Evolutionary conservation across 2,797 vertebrate genomes (phyloP), one percentile per base, ranked within the genome.

Genomic region (Scarus forsteni): DNA sequence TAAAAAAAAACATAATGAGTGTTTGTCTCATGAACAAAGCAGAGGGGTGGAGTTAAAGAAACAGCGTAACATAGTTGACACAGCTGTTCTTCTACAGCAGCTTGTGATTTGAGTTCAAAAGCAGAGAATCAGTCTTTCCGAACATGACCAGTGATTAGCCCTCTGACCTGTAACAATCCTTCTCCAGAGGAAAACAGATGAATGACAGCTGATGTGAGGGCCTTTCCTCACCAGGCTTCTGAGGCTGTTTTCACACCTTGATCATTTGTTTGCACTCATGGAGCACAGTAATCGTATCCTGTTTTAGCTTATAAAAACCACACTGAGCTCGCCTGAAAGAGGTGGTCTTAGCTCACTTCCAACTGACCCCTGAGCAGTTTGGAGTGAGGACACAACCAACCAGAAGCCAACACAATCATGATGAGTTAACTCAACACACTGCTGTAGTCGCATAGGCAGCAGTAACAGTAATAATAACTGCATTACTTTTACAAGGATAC

Each of bases 81-180:
- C 89, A 91, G 86, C 84, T 85, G 87, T 82, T 86, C 77, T 85
- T 80, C 68, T 57, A 85, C 79, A 72, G 73, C 7, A 9, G 72
- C 79, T 77, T 84, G 81, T 88, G 85, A 90, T 93, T 88, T 89
- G 75, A 85, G 68, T 62, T 82, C 67, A 84, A 82, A 78, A 62
- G 65, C 50, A 70, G 69, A 85, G 75, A 87, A 82, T 84, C 69
- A 83, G 77, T 69, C 64, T 44, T 18, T 77, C 57, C 66, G 80
- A 55, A 83, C 61, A 51, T 11, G 68, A 85, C 77, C 71, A 72
- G 80, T 79, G 88, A 92, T 92, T 86, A 89, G 75, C 84, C 74
- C 63, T 79, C 44, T 69, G 74, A 70, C 70, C 85, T 55, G 27
- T 49, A 57, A 77, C n/a, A 69, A 43, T 72, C 65, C 12, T 66